A percentile compares a stretch with the other conserved stretches of the same genome.
Conservation (phyloP, 1,140 invertebrate genomes). For the Mercenaria mercenaria region DNA sequence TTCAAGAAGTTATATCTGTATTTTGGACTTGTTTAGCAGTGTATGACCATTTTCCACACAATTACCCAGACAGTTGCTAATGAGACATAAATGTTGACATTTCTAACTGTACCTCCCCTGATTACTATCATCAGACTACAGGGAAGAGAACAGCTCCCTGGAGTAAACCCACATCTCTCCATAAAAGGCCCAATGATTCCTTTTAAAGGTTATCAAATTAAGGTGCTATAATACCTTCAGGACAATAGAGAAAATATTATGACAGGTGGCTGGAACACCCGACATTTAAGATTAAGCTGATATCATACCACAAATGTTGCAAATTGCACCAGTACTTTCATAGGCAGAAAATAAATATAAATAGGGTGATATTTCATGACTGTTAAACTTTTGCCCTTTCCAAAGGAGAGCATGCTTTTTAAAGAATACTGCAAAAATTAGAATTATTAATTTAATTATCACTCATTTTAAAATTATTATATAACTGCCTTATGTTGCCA, state of each 20-base stretch:
- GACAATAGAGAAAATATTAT: conserved; percentile 44
- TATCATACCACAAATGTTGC: conserved; percentile 54
- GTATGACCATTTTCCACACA: neutral
- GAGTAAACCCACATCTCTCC: neutral
- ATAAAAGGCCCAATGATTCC: neutral
- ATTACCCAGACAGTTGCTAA: neutral
- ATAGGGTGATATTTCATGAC: conserved; percentile 19
- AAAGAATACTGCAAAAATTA: conserved; percentile 7
- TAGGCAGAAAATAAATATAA: conserved; percentile 29
- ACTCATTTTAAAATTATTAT: neutral
- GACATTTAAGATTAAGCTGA: conserved; percentile 35
- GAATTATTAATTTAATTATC: conserved; percentile 29
- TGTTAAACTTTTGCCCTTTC: conserved; percentile 51
- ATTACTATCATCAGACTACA: neutral
- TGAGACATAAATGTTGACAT: conserved; percentile 7
- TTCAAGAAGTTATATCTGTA: no score
- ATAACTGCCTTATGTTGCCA: neutral
- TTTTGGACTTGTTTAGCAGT: neutral
- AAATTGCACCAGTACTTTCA: conserved; percentile 39
- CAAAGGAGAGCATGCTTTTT: neutral
- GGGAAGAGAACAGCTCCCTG: neutral
- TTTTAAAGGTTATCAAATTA: conserved; percentile 58
- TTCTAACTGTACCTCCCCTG: neutral
- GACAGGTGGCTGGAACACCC: conserved; percentile 51
- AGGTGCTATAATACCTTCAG: conserved; percentile 36